Base-by-base conservation (phyloP, 2,797 vertebrate genomes). In the Vireo griseus region DNA sequence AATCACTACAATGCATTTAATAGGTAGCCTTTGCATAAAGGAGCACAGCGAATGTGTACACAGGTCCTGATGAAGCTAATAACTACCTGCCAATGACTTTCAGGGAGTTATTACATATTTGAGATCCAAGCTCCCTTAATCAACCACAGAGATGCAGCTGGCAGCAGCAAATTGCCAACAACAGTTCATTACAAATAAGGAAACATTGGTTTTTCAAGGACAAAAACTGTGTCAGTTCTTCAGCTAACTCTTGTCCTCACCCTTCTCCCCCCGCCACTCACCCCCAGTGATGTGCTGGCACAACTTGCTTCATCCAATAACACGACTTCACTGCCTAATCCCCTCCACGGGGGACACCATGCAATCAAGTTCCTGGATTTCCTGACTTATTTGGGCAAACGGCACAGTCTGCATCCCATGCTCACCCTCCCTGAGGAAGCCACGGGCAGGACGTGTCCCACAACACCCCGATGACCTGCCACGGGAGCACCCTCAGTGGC, bases 131-230 rank as follows among this genome's bases (percentile, higher is more conserved):
- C 80, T 94, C 93, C 83, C 73, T 95, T 96, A 95, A 95, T 96
- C 94, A 96, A 96, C 92, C 93, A 77, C 95, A 94, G 95, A 97
- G 95, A 97, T 97, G 95, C 96, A 97, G 96, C 96, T 97, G 96
- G 95, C 89, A 95, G 92, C 80, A 66, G 91, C 58, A 95, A 96
- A 96, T 88, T 95, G 96, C 94, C 95, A 96, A 89, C 91, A 95
- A 91, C 93, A 96, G 89, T 65, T 96, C 94, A 95, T 96, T 97
- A 95, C 95, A 96, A 96, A 96, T 93, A 97, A 97, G 84, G 96
- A 95, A 97, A 96, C 86, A 93, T 73, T 95, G 83, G 10, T 62
- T 96, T 97, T 96, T 92, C 95, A 97, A 96, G 92, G 97, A 94
- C 91, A 96, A 96, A 90, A 86, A 62, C 82, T 19, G 39, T 93